phyloP scores from a whole-genome alignment of 2,797 vertebrate species.

The Lepidocolaptes lacrymiger region DNA sequence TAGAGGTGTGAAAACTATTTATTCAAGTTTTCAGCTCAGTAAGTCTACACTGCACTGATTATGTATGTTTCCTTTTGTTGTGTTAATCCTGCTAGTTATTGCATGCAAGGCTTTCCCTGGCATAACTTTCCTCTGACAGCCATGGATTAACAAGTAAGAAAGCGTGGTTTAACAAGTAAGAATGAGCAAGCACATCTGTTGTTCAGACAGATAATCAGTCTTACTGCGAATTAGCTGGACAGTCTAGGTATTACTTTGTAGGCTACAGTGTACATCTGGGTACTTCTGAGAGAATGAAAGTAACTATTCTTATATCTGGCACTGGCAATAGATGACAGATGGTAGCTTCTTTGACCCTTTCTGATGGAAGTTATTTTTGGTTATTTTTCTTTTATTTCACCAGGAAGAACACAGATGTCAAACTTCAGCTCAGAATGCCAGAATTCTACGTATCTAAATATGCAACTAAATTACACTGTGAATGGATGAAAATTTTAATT shows the following conservation, averaged over 20 bases:
- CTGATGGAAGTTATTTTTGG: background rate
- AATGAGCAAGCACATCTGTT: background rate
- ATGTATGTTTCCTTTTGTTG: background rate
- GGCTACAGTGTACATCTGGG: background rate
- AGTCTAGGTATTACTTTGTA: background rate
- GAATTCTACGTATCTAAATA: background rate
- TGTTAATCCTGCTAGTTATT: background rate
- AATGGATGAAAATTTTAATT: background rate
- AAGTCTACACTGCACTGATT: background rate
- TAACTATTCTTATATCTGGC: background rate
- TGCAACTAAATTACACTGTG: background rate
- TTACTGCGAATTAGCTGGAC: background rate
- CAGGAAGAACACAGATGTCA: background rate
- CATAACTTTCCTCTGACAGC: background rate
- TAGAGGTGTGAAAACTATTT: background rate
- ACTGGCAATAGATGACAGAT: background rate
- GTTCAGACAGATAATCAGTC: background rate
- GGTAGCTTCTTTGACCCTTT: background rate
- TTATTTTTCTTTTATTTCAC: background rate
- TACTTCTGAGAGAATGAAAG: background rate
- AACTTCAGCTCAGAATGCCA: background rate
- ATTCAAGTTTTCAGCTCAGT: background rate
- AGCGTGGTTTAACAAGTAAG: background rate
- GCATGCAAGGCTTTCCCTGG: background rate
- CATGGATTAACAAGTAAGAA: background rate